Evolutionary conservation across 2,113 vertebrate genomes (phyloP).

Genomic region (Leiothrix lutea): DNA sequence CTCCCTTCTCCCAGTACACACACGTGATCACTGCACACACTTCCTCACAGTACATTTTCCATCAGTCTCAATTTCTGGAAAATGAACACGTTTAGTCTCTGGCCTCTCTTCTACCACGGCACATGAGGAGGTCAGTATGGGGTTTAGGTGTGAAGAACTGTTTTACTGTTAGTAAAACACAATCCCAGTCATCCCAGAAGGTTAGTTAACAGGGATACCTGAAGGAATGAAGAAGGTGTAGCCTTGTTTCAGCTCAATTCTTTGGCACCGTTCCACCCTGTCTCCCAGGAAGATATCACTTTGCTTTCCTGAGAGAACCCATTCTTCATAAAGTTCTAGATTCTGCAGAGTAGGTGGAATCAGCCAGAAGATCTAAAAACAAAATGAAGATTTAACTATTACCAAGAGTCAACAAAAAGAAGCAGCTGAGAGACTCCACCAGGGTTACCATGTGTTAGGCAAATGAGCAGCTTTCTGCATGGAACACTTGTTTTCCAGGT

Average conservation of each 20-base stretch:
- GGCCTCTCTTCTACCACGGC: neutral
- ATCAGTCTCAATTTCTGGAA: neutral
- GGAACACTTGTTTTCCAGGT: neutral
- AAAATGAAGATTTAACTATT: constrained; percentile 13
- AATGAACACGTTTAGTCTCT: neutral
- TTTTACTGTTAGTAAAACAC: neutral
- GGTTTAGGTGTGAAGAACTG: neutral
- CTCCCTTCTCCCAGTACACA: neutral
- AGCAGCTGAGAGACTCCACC: neutral
- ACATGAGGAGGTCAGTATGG: neutral
- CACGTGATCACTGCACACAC: neutral
- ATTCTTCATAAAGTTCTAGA: constrained; percentile 95
- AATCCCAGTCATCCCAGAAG: neutral
- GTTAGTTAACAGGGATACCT: constrained; percentile 70
- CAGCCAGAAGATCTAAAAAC: constrained; percentile 93
- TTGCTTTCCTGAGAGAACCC: constrained; percentile 96
- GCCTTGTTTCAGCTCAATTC: constrained; percentile 92
- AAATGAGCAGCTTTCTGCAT: neutral
- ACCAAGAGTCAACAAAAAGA: neutral
- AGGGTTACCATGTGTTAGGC: neutral
- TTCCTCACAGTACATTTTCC: neutral
- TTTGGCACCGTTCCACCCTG: constrained; percentile 91
- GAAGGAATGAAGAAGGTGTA: constrained; percentile 98
- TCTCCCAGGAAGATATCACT: constrained; percentile 96
- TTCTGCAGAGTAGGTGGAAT: constrained; percentile 93